Evolutionary conservation across 2,888 invertebrate genomes (phyloP), one percentile per base, ranked within the genome.

Genomic region (Thecocarcelia acutangulata): DNA sequence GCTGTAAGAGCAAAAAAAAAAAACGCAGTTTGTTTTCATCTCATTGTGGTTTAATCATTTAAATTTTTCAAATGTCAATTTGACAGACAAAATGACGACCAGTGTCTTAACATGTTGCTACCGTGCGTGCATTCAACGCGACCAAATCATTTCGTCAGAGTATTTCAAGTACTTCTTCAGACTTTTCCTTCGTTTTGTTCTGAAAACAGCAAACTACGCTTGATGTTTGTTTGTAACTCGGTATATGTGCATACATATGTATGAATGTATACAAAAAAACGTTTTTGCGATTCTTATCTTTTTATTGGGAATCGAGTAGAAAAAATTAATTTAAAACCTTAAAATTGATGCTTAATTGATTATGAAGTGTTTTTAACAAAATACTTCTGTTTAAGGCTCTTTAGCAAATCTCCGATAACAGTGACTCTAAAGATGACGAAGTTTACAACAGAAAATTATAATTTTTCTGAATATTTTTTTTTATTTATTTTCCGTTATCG

Each of bases 71-170:
- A 84, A 83, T 81, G 84, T 85, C 84, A 85, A 83, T 81, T 83
- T 84, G 84, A 85, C 84, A 85, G 85, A 85, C 85, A 84, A 80
- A 78, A 70, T 85, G 84, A 84, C 85, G 83, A 83, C 85, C 80
- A 80, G 77, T 84, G 82, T 82, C 82, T 82, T 82, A 82, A 82
- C 82, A 75, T 78, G 78, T 82, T 82, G 82, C 82, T 82, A 82
- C 82, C 61, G 82, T 76, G 68, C 72, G 28, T 24, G 9, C 37
- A 15, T 44, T 24, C 5, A 33, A 46, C 24, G 19, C 44, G 8
- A 37, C 44, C 13, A 40, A 13, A 58, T 52, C 50, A 54, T 42
- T 48, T 9, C 17, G n/a, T 15, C 48, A 64, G n/a, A 37, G 50
- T 11, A 52, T 46, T 56, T 82, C 82, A 82, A 82, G 82, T 82